Evolutionary conservation across 2,113 vertebrate genomes (phyloP), one percentile per base, ranked within the genome.

Genomic region (Thymallus thymallus): DNA sequence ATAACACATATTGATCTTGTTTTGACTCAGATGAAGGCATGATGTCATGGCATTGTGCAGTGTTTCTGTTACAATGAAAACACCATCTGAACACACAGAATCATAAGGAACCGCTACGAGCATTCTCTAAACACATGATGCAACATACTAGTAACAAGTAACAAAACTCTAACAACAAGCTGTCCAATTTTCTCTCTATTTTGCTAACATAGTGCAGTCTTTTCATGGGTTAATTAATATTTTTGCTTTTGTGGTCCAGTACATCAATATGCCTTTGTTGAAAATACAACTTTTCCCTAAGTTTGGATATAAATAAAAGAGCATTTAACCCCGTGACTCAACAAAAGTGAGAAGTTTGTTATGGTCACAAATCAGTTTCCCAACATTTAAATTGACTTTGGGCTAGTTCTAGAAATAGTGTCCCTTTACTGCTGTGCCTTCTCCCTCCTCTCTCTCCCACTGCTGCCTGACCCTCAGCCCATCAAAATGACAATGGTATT

Each of bases 401-500:
- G 29, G 18, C 24, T 6, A 10, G 26, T 23, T 68, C 30, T 46
- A 3, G 35, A 6, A 32, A 83, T 82, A 84, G 84, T 77, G 79
- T 85, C 88, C 65, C 26, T 66, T 0, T 32, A 30, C 24, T 65
- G 63, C 3, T 67, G 64, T 41, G 10, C 30, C 64, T 7, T 16
- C 76, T 85, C 87, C 84, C 86, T 81, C 82, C 56, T 13, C 70
- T 29, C 24, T 29, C 65, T 46, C 29, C 14, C 73, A 73, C 51
- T 78, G 66, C 84, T 74, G 87, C 85, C 84, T 80, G 71, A 85
- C 82, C 87, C 82, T 68, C 80, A 88, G 85, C 88, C 90, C 87
- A 91, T 89, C 87, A 92, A 77, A 92, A 92, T 92, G 90, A 93
- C 91, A 93, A 93, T 92, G 78, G 91, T 88, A 82, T 84, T 83